Evolutionary conservation across 2,797 vertebrate genomes (phyloP), one percentile per base, ranked within the genome.

Genomic region (Girardinus metallicus): DNA sequence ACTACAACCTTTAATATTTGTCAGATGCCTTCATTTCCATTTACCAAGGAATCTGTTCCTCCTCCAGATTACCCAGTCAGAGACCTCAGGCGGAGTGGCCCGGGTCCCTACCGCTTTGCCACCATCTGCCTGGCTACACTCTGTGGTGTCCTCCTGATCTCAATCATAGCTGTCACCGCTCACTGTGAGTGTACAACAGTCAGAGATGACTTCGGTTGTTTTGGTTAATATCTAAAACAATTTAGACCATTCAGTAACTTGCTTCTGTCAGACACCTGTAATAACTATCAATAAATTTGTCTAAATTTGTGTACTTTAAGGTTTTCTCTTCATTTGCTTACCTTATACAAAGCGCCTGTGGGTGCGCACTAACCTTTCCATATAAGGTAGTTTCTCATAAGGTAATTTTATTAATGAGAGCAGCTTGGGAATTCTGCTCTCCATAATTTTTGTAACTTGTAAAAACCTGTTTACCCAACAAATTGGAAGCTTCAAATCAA

Each of bases 101-200:
- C 76, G 2, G 70, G 85, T 41, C 57, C 41, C 0, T 94, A 91
- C 85, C 87, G 88, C 55, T 41, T 88, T 18, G 77, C 86, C 78
- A 86, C 82, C 71, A 21, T 87, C 62, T 87, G 87, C 80, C 76
- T 94, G 78, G 90, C 87, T 0, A 9, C 47, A 2, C 83, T 94
- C 53, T 91, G 91, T 0, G 89, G 4, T 31, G 1, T 93, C 68
- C 88, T 94, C 51, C 74, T 94, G n/a, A 83, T 94, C 82, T 77
- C 85, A 64, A 43, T 94, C 89, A 91, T 94, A 2, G 90, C 89
- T 0, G 74, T 93, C 16, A 41, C 84, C 12, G 81, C 86, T 9
- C 81, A 83, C 51, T 44, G 93, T 94, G 81, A 92, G 93, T 85
- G 31, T 47, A 39, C 21, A 29, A 36, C 53, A 15, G 12, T 23